A percentile compares a stretch with the other conserved stretches of the same genome.
phyloP scores from a whole-genome alignment of 2,113 vertebrate species.

The Fukomys damarensis region DNA sequence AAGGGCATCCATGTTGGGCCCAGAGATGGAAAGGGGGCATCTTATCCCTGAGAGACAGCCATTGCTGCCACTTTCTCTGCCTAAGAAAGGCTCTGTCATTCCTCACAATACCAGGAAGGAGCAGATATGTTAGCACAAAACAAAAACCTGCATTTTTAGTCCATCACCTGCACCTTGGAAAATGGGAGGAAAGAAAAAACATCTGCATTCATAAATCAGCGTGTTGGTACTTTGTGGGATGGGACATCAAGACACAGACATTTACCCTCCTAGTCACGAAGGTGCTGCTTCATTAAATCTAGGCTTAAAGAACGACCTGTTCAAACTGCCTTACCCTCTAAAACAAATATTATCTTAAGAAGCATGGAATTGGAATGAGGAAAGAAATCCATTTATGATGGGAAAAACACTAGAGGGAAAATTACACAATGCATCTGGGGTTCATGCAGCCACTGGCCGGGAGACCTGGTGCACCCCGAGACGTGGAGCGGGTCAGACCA shows the following conservation, averaged over 20 bases:
- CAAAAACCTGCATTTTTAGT: neutral
- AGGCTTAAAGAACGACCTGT: neutral
- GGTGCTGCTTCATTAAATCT: neutral
- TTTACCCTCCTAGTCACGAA: neutral
- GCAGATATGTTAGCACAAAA: neutral
- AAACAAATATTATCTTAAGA: slow-evolving; percentile 64
- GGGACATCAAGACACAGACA: neutral
- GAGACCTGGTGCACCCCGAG: neutral
- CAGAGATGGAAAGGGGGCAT: neutral
- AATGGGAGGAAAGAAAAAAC: neutral
- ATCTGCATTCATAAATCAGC: neutral
- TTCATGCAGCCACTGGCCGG: neutral
- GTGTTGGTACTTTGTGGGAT: neutral
- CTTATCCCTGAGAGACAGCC: neutral
- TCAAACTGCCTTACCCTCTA: slow-evolving; percentile 50
- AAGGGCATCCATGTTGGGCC: slow-evolving; percentile 83
- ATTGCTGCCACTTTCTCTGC: neutral
- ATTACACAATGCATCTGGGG: slow-evolving; percentile 30
- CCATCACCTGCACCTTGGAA: neutral
- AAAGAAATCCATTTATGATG: slow-evolving; percentile 47
- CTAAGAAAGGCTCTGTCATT: neutral
- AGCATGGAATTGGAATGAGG: slow-evolving; percentile 58
- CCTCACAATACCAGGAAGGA: neutral
- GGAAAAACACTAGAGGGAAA: slow-evolving; percentile 29
- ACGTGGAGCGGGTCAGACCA: neutral